Conservation (phyloP, 2,113 vertebrate genomes). For the Scomber colias region DNA sequence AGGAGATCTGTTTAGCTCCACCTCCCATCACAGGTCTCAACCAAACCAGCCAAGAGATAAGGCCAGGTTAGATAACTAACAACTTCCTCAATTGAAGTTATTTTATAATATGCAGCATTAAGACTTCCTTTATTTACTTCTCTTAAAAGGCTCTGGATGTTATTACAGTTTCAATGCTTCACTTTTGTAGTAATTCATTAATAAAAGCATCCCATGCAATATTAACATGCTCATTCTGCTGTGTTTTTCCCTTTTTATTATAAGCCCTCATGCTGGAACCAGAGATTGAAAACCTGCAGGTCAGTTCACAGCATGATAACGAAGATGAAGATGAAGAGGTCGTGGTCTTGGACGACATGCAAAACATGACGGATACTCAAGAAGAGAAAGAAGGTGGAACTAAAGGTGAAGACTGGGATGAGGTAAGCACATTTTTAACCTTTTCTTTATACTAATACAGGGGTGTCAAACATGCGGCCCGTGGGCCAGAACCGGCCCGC, state of each 20-base stretch:
- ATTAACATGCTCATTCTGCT: background rate
- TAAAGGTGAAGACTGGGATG: constrained; percentile 88
- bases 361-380: constrained; percentile 21
- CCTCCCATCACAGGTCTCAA: constrained; percentile 25
- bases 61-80: constrained; percentile 63
- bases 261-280: constrained; percentile 57
- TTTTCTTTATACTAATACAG: too few species aligned
- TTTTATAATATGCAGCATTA: too few species aligned
- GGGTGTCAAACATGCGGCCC: too few species aligned
- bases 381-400: constrained; percentile 70
- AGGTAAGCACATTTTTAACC: constrained; percentile 72
- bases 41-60: constrained; percentile 34
- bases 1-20: constrained; percentile 47
- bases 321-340: constrained; percentile 56
- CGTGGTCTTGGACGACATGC: constrained; percentile 2
- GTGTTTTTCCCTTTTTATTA: background rate
- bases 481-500: too few species aligned
- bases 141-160: background rate
- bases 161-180: background rate
- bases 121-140: too few species aligned
- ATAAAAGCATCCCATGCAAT: background rate
- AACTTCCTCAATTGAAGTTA: background rate
- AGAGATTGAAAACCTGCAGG: constrained; percentile 55
- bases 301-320: constrained; percentile 16
- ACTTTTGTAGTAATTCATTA: background rate